phyloP scores from a whole-genome alignment of 2,888 invertebrate genomes.

The Caenorhabditis doughertyi region DNA sequence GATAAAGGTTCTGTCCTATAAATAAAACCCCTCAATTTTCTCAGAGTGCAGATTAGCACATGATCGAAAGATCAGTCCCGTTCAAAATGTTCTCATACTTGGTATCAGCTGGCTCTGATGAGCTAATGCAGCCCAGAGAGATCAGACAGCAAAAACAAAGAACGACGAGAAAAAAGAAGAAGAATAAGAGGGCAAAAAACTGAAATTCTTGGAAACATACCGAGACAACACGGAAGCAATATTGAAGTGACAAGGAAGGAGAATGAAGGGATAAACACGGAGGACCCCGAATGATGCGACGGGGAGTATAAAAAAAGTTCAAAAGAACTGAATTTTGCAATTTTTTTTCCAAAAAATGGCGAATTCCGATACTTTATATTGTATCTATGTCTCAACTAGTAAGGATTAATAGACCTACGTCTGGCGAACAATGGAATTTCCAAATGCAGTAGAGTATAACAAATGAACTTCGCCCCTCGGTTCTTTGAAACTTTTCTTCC shows the following conservation, averaged over 20 bases:
- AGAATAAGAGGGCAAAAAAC: background rate
- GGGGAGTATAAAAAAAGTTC: no score
- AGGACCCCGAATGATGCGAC: background rate
- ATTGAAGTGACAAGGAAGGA: background rate
- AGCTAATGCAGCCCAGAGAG: background rate
- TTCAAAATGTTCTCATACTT: no score
- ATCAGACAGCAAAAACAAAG: background rate
- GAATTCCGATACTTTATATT: no score
- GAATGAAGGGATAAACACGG: background rate
- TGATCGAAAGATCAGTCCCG: no score
- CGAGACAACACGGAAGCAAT: conserved; percentile 15
- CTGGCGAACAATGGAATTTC: background rate
- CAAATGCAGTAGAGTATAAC: no score
- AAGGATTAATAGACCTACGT: background rate
- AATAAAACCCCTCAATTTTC: no score
- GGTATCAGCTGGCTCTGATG: no score
- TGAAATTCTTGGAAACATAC: background rate
- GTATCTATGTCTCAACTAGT: no score
- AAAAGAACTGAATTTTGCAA: background rate
- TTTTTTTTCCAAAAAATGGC: no score
- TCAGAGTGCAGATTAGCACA: no score
- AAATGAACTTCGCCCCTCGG: conserved; percentile 11
- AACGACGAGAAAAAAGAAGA: background rate
- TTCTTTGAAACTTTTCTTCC: conserved; percentile 19
- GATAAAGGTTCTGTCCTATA: no score